A percentile compares a stretch with the other conserved stretches of the same genome.
These are phyloP conservation scores for Sturnus vulgaris DNA, from an alignment of 2,113 vertebrate species.

Conservation along the genomic window DNA sequence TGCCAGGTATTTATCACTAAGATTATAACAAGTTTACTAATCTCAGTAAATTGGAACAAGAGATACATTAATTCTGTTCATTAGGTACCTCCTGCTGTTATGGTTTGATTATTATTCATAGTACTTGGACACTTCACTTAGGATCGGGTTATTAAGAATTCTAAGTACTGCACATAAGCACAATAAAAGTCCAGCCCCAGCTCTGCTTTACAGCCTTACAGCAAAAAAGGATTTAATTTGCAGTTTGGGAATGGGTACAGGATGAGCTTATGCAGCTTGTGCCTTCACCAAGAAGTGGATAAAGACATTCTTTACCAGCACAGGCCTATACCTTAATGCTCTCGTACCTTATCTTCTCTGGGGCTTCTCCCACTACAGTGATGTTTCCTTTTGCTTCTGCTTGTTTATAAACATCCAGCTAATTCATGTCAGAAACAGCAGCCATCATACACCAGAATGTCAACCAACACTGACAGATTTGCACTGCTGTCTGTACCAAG, in stretches of 20 bases:
- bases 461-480: neutral
- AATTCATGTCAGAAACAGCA: neutral
- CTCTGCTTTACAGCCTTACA: neutral
- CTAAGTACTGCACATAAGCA: neutral
- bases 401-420: neutral
- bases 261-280: neutral
- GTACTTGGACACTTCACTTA: conserved; percentile 22
- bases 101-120: conserved; percentile 32
- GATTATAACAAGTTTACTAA: conserved; percentile 38
- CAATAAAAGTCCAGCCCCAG: conserved; percentile 3
- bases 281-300: neutral
- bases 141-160: conserved; percentile 22
- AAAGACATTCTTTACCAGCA: neutral
- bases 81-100: conserved; percentile 54
- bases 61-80: conserved; percentile 33
- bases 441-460: neutral
- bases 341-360: neutral
- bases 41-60: conserved; percentile 26
- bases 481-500: neutral
- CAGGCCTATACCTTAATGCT: neutral
- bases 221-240: neutral
- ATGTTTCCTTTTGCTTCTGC: neutral
- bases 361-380: neutral
- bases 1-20: neutral
- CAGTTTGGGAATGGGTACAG: neutral